Evolutionary conservation across 2,113 vertebrate genomes (phyloP), one percentile per base, ranked within the genome.

Genomic region (Melanerpes formicivorus): DNA sequence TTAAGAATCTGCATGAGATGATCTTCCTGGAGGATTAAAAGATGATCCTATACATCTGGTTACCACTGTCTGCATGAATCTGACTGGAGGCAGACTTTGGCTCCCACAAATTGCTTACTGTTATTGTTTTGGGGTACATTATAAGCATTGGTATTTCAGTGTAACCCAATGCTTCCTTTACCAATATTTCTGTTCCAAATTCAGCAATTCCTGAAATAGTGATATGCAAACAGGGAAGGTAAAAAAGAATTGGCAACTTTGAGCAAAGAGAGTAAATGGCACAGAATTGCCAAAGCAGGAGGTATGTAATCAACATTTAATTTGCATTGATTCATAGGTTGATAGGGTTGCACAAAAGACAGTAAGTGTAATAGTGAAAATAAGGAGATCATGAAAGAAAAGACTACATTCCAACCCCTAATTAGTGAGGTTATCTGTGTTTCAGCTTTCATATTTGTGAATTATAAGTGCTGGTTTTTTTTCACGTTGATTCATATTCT

Each of bases 361-460:
- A 84, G 82, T 74, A 80, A 71, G 76, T 30, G 17, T 78, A 88
- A 60, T 58, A 86, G 88, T 88, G 88, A 88, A 95, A 95, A 94
- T 78, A 88, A 93, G 85, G 88, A 86, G 93, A 88, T 90, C 83
- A 94, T 78, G 48, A 44, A 92, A 84, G 59, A 82, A 80, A 90
- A 92, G 90, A 66, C 79, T 91, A n/a, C 29, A 59, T 93, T 88
- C 67, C 79, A 93, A 72, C 67, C 81, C 46, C 60, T 91, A 95
- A 91, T 91, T 95, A 93, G 81, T 50, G 46, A 89, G 91, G 75
- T 89, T 95, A 89, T 93, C 87, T 82, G 23, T 62, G 59, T 80
- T 89, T 89, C 75, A 67, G 81, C 74, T 89, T 89, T 89, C 0
- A 0, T 13, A n/a, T 90, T 90, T 84, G 26, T 7, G 2, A 76